phyloP scores from a whole-genome alignment of 35 echinoderm and acorn worm species.

The Lytechinus pictus region DNA sequence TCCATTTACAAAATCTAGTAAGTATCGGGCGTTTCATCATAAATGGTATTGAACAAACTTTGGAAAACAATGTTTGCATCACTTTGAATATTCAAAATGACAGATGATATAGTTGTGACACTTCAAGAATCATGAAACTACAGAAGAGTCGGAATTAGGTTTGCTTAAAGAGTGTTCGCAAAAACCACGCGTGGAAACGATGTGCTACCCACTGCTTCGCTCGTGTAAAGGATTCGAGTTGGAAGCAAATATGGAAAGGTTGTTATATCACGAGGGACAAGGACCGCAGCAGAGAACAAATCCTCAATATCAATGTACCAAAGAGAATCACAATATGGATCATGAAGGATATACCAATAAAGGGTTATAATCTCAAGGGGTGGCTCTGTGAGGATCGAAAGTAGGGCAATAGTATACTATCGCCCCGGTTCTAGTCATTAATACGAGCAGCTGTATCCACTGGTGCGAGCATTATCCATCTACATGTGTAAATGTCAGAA shows the following conservation, averaged over 20 bases:
- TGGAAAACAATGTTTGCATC: too few relatives aligned
- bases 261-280: slow-evolving; percentile 10
- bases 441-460: slow-evolving; percentile 9
- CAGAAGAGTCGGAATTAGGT: too few relatives aligned
- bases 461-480: background rate
- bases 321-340: background rate
- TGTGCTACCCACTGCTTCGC: too few relatives aligned
- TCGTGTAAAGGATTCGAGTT: background rate
- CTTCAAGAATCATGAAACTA: too few relatives aligned
- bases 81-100: too few relatives aligned
- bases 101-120: too few relatives aligned
- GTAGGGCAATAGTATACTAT: slow-evolving; percentile 10
- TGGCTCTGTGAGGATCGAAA: background rate
- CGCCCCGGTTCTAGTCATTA: background rate
- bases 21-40: too few relatives aligned
- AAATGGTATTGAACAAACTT: too few relatives aligned
- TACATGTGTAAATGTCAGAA: background rate
- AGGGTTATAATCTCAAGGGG: background rate
- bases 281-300: background rate
- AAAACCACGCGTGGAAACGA: too few relatives aligned
- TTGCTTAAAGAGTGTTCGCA: too few relatives aligned
- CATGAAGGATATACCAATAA: background rate
- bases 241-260: background rate
- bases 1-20: too few relatives aligned
- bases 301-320: background rate